These are phyloP conservation scores for Muntiacus reevesi DNA, from an alignment of 2,113 vertebrate species.

Conservation along the genomic window DNA sequence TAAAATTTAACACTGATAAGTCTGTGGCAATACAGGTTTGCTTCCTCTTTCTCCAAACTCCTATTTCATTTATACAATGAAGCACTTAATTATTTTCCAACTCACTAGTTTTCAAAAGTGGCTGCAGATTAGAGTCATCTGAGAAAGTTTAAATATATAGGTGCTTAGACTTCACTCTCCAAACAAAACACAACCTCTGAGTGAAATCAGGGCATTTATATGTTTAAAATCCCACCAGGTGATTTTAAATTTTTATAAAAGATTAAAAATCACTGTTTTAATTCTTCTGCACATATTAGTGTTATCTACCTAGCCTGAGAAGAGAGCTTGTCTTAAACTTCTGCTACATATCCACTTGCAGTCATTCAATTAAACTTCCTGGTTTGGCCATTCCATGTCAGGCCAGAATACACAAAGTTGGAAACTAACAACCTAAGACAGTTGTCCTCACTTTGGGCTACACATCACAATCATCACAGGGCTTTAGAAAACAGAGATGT, in stretches of 20 bases:
- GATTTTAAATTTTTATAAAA: not conserved
- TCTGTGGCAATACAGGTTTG: not conserved
- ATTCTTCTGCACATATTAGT: not conserved
- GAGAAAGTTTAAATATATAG: not conserved
- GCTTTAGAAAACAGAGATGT: not conserved
- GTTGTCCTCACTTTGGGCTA: not conserved
- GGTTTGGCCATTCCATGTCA: not conserved
- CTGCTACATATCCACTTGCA: not conserved
- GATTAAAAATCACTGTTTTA: not conserved
- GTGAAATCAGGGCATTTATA: not conserved
- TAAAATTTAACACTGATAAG: not conserved
- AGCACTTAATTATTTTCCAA: constrained; percentile 27
- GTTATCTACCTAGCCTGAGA: not conserved
- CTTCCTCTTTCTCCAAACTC: constrained; percentile 22
- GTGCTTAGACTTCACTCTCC: not conserved
- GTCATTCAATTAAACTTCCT: not conserved
- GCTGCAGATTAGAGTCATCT: not conserved
- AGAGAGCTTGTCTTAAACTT: not conserved
- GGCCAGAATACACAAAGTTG: not conserved
- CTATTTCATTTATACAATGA: constrained; percentile 12
- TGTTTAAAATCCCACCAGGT: not conserved
- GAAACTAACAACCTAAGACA: not conserved
- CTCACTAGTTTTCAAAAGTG: constrained; percentile 14
- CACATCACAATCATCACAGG: not conserved
- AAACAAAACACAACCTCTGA: not conserved